phyloP scores from a whole-genome alignment of 1,140 invertebrate genomes.

The Aphidius ervi region DNA sequence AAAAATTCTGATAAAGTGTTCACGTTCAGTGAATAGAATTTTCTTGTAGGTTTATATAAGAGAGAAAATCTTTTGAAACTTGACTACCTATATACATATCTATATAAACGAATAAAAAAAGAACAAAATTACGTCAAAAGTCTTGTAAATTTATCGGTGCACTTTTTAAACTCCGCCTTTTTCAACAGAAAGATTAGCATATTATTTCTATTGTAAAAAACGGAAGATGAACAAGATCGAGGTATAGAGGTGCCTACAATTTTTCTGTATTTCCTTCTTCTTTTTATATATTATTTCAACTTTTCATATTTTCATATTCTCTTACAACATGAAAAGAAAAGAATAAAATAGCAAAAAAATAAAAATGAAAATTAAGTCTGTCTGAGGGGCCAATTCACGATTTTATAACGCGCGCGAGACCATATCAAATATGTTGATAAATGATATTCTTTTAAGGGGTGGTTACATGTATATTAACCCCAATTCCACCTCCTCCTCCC shows the following conservation, averaged over 20 bases:
- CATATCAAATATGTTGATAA: slow-evolving; percentile 56
- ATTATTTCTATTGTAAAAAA: slow-evolving; percentile 49
- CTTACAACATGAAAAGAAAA: slow-evolving; percentile 1
- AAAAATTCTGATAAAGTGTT: neutral
- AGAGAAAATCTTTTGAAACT: slow-evolving; percentile 44
- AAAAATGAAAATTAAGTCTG: slow-evolving; percentile 8
- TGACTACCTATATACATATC: slow-evolving; percentile 22
- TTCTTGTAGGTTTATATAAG: slow-evolving; percentile 33
- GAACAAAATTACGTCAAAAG: slow-evolving; percentile 52
- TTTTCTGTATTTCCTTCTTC: no score
- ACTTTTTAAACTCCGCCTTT: slow-evolving; percentile 54
- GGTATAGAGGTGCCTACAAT: slow-evolving; percentile 23
- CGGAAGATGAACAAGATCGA: slow-evolving; percentile 31
- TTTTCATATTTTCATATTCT: no score
- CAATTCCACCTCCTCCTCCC: no score
- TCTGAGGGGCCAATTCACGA: slow-evolving; percentile 3
- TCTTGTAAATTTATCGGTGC: slow-evolving; percentile 52
- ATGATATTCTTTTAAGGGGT: slow-evolving; percentile 48
- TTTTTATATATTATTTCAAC: no score
- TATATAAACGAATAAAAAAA: slow-evolving; percentile 23
- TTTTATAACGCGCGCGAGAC: slow-evolving; percentile 32
- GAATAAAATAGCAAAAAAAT: slow-evolving; percentile 13
- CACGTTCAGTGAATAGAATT: slow-evolving; percentile 16
- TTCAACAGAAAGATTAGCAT: slow-evolving; percentile 46
- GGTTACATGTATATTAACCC: slow-evolving; percentile 1